Conservation (phyloP, 2,888 invertebrate genomes). For the Gandaritis pyraliata region DNA sequence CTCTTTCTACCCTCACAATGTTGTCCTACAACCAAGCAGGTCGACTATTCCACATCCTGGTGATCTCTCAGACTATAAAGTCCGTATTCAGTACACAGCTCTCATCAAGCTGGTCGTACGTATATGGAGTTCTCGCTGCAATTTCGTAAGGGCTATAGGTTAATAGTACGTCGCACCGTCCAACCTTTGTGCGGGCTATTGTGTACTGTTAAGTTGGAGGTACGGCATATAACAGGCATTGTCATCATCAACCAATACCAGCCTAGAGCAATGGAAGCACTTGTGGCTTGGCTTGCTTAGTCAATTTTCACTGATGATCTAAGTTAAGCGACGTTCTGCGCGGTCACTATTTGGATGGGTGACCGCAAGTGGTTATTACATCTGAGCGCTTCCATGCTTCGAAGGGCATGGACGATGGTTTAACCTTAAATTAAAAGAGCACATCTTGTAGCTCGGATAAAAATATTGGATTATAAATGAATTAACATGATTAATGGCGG, state of each 20-base stretch:
- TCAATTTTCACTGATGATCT: too few relatives aligned
- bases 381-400: too few relatives aligned
- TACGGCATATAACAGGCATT: constrained; percentile 3
- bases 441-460: background rate
- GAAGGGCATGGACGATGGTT: too few relatives aligned
- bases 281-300: too few relatives aligned
- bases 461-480: constrained; percentile 6
- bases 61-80: constrained; percentile 6
- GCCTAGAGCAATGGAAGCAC: background rate
- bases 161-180: constrained; percentile 54
- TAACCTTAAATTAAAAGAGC: background rate
- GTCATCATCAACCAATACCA: constrained; percentile 1
- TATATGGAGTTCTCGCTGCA: constrained; percentile 60
- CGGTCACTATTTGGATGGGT: too few relatives aligned
- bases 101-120: constrained; percentile 41
- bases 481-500: constrained; percentile 3
- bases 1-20: too few relatives aligned
- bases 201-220: constrained; percentile 32
- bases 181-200: constrained; percentile 48
- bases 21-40: background rate
- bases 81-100: constrained; percentile 16
- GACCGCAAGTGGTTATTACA: too few relatives aligned
- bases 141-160: constrained; percentile 62
- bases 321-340: too few relatives aligned
- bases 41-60: background rate